Base-by-base conservation (phyloP, 2,888 invertebrate genomes). In the Sympetrum striolatum region DNA sequence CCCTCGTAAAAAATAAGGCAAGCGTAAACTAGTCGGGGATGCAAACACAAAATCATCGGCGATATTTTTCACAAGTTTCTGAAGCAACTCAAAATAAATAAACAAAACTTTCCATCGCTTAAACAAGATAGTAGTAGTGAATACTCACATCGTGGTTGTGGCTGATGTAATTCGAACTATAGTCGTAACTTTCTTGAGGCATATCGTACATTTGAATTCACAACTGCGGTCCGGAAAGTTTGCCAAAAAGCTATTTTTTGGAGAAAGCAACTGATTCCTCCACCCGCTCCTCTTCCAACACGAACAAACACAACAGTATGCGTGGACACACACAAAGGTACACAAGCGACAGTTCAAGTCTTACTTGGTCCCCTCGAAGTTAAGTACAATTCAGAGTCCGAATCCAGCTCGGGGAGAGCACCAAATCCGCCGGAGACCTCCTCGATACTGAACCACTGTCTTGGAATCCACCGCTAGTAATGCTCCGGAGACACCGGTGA, bases 121-220 rank as follows among this genome's bases (percentile, higher is more conserved):
- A 15, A 53, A 53, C 4, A 53, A 53, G 1, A 18, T 31, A 58
- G 64, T 14, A 37, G 4, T 37, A n/a, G 14, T n/a, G 3, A n/a
- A 37, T 86, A 86, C 86, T 86, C 39, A 86, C 86, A 18, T 64
- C 86, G 35, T 35, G 86, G 86, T 37, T 86, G 35, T 15, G 58
- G 60, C n/a, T 58, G 37, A 37, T 60, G 60, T 86, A 86, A 60
- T 37, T 60, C 31, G 37, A 15, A 37, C 60, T 35, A 86, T 86
- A 86, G 86, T n/a, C 37, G 86, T 60, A 86, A 86, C 64, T 64
- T 60, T 86, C 86, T 86, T 86, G 86, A 60, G 86, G 86, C 86
- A 86, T 86, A 86, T 37, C 60, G 86, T 60, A 58, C 60, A 31
- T 64, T 10, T 73, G 31, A 73, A 31, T 73, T 25, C 25, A 73